Evolutionary conservation across 1,140 invertebrate genomes (phyloP), one percentile per base, ranked within the genome.

Genomic region (Caenorhabditis tropicalis): DNA sequence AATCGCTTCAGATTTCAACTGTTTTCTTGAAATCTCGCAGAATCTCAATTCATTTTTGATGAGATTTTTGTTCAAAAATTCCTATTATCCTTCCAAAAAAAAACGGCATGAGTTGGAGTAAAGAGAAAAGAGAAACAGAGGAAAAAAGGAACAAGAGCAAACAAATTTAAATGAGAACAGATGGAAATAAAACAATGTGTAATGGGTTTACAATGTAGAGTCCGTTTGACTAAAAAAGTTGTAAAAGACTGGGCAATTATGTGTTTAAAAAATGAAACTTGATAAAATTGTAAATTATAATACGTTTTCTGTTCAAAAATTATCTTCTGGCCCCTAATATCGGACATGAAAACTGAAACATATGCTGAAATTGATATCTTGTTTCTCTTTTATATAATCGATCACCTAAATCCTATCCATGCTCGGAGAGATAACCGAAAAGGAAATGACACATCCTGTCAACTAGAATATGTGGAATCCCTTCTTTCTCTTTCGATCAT

Each of bases 1-100:
- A 74, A 31, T 74, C 65, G 65, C 36, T 74, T 74, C 65, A 43
- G n/a, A 74, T 74, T 74, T 74, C 65, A 74, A 74, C 15, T 9
- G 31, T 33, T 65, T 65, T 65, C 58, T 33, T 2, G 16, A 6
- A 31, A 58, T 58, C 7, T 58, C 27, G 7, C 24, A 7, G n/a
- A 29, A 58, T 2, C 5, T 27, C 36, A 74, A 74, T 74, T 74
- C 65, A 74, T 74, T 43, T 74, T 74, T 74, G 19, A 74, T 74
- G 65, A 74, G 58, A 36, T 33, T 65, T n/a, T 56, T 15, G 27
- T n/a, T 9, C 24, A 16, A n/a, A 51, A 51, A 51, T 51, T 12
- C 5, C 15, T 15, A 19, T 12, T 56, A 9, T 56, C 53, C 21
- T 56, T 19, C 10, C 24, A 21, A 15, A 56, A 56, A 27, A 27